Evolutionary conservation across 1,140 invertebrate genomes (phyloP).

Genomic region (Mercenaria mercenaria): DNA sequence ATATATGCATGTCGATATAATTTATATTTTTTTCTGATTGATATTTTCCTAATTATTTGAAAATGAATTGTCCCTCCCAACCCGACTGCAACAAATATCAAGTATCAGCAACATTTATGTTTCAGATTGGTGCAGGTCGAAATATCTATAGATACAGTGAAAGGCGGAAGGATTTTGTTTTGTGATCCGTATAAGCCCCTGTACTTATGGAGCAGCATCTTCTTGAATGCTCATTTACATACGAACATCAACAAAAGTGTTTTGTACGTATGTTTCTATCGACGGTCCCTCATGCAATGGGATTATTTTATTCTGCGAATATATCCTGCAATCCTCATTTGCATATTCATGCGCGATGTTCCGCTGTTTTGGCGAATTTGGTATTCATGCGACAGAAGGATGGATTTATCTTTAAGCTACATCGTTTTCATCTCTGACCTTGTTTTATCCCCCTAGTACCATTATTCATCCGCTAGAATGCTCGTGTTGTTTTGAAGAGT

Average conservation of each 20-base stretch:
- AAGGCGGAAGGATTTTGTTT: not conserved
- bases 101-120: too few species aligned
- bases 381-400: slow-evolving; percentile 66
- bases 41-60: too few species aligned
- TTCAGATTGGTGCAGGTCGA: too few species aligned
- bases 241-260: slow-evolving; percentile 38
- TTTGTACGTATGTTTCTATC: slow-evolving; percentile 29
- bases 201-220: slow-evolving; percentile 8
- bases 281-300: not conserved
- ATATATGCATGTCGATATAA: too few species aligned
- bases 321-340: slow-evolving; percentile 44
- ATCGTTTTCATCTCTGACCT: slow-evolving; percentile 56
- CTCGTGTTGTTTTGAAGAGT: slow-evolving; percentile 19
- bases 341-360: slow-evolving; percentile 64
- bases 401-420: slow-evolving; percentile 49
- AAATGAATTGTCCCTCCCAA: too few species aligned
- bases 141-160: too few species aligned
- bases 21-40: too few species aligned
- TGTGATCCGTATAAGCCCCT: not conserved
- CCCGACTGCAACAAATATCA: too few species aligned
- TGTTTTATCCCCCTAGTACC: slow-evolving; percentile 11
- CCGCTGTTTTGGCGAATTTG: slow-evolving; percentile 41
- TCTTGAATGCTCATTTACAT: slow-evolving; percentile 59
- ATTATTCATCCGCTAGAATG: slow-evolving; percentile 46
- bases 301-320: slow-evolving; percentile 55